Evolutionary conservation across 2,888 invertebrate species (phyloP).

Genomic region (Oligia fasciuncula): DNA sequence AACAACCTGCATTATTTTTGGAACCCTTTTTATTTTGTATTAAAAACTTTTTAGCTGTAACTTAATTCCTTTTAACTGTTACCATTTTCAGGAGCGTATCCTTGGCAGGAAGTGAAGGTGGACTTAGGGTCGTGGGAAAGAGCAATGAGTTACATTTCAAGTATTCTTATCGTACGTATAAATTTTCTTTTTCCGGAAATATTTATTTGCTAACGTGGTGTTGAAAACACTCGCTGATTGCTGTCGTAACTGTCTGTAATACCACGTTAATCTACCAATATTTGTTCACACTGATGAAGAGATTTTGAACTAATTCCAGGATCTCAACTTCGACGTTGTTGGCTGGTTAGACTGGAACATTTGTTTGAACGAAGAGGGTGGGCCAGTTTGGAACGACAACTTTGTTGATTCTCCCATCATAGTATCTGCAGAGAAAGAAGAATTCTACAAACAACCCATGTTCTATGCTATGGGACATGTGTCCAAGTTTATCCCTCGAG

Average conservation of each 20-base stretch:
- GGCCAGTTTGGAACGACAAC: conserved; percentile 94
- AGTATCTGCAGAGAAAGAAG: conserved; percentile 82
- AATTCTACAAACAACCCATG: conserved; percentile 97
- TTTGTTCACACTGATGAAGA: too few relatives aligned
- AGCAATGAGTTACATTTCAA: conserved; percentile 76
- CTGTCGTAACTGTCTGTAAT: too few relatives aligned
- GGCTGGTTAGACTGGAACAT: conserved; percentile 98
- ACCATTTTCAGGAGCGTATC: neutral
- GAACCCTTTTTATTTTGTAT: neutral
- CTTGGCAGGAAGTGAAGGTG: conserved; percentile 15
- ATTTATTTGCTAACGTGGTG: too few relatives aligned
- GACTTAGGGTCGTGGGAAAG: conserved; percentile 91
- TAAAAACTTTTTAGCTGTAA: neutral
- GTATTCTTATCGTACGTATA: neutral
- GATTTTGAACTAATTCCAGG: neutral
- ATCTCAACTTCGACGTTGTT: conserved; percentile 85
- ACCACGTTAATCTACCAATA: too few relatives aligned
- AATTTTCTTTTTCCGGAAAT: too few relatives aligned
- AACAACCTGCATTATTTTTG: neutral
- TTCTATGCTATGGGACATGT: conserved; percentile 95
- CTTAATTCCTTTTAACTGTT: neutral
- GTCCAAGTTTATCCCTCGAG: conserved; percentile 91
- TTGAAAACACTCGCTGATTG: too few relatives aligned
- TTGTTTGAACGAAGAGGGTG: conserved; percentile 92
- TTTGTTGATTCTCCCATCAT: conserved; percentile 94